Percentiles rank a stretch among this genome's conserved stretches.
These are phyloP conservation scores for Pseudopipra pipra DNA, from an alignment of 2,113 vertebrate species.

Conservation along the genomic window DNA sequence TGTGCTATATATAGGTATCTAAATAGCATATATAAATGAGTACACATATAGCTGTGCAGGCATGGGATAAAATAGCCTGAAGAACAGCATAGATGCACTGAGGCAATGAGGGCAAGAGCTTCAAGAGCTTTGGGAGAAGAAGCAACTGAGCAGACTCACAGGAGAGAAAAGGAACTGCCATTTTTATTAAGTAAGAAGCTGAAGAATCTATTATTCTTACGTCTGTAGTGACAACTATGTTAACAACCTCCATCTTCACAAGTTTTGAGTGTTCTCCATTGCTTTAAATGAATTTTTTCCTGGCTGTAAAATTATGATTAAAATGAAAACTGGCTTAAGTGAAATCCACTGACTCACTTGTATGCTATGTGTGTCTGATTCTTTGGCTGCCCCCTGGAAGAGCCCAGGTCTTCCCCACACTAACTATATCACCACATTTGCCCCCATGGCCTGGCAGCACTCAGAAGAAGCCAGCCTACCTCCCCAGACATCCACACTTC, in stretches of 20 bases:
- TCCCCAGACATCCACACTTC: background rate
- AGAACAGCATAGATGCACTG: background rate
- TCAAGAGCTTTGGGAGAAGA: background rate
- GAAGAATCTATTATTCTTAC: background rate
- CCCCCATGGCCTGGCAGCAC: rapidly evolving
- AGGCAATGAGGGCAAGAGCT: background rate
- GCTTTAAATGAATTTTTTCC: background rate
- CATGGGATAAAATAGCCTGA: background rate
- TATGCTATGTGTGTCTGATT: background rate
- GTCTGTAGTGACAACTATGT: background rate
- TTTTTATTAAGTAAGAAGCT: background rate
- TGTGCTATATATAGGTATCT: background rate
- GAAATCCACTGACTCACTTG: background rate
- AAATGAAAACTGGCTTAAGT: background rate
- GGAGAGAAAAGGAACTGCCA: background rate
- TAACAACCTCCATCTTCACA: background rate
- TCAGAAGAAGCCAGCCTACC: background rate
- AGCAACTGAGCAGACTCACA: background rate
- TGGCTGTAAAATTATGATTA: background rate
- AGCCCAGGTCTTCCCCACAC: background rate
- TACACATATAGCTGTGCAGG: background rate
- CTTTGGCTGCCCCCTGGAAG: background rate
- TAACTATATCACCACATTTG: background rate
- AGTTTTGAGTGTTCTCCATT: background rate
- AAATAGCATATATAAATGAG: background rate